Base-by-base conservation (phyloP, 2,113 vertebrate genomes). In the Rhea pennata region DNA sequence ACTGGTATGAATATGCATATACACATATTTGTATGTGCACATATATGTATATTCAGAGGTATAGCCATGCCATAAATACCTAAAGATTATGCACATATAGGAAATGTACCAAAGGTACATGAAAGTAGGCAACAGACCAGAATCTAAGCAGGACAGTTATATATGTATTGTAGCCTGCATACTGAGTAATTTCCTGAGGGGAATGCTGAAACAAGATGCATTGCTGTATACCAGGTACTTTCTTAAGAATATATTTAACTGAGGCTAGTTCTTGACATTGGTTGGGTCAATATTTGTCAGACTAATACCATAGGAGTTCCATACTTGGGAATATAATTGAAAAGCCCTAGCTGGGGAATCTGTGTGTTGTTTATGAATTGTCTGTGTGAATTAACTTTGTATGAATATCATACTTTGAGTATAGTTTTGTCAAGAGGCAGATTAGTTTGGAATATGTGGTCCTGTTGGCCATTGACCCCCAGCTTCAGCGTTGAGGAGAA, bases 1-100 rank as follows among this genome's bases (percentile, higher is more conserved):
- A 29, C 9, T 5, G 2, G 2, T 16, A 1, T 0, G 10, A 53
- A 7, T 27, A 19, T 61, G 26, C 53, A 50, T 66, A 16, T 4
- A 7, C 5, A 1, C 50, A 19, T 66, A 1, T 50, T 29, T 59
- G 66, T 77, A 29, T 8, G 29, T 42, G 64, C 39, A 61, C 31
- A 24, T 65, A 0, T 67, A 26, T 31, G 53, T 82, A 3, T 39
- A 19, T 76, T 48, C 31, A 5, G 27, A 59, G 88, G 59, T 62
- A 20, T 4, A 39, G 66, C 65, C n/a, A 1, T 29, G 73, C 87
- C 88, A 21, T 23, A 51, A 88, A 53, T 56, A 90, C 65, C 82
- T 72, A n/a, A 17, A 16, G 21, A 31, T 33, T 51, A 10, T 33
- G 53, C 11, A 31, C 79, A 54, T n/a, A 23, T 42, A 85, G 88